Conservation (phyloP, 2,113 vertebrate genomes). For the Tenrec ecaudatus region DNA sequence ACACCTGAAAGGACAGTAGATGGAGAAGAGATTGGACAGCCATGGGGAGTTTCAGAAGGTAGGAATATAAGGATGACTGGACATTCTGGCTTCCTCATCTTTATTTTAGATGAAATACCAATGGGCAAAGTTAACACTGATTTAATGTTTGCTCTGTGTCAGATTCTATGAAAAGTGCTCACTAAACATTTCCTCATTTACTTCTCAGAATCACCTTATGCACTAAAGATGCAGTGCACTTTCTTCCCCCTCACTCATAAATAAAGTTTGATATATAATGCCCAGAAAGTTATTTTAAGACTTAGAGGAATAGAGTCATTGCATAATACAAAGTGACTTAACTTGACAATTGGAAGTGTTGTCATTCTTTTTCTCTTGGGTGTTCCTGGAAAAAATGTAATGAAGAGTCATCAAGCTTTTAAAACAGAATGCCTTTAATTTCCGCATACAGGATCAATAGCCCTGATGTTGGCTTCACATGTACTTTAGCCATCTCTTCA, state of each 20-base stretch:
- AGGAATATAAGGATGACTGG: no score
- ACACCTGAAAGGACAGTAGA: no score
- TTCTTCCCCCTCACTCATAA: background rate
- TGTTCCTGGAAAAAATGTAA: background rate
- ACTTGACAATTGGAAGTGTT: background rate
- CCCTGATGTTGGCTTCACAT: no score
- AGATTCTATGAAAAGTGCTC: background rate
- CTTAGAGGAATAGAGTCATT: background rate
- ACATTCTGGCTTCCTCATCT: no score
- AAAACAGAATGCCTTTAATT: background rate
- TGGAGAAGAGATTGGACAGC: no score
- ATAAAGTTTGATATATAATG: fast-evolving
- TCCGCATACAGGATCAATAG: background rate
- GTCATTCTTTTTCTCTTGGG: background rate
- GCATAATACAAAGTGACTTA: background rate
- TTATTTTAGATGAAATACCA: no score
- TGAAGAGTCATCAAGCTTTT: background rate
- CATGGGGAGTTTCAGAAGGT: no score
- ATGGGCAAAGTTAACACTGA: background rate
- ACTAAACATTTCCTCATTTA: no score
- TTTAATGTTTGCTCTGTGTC: no score
- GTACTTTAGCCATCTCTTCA: no score
- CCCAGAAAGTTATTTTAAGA: background rate
- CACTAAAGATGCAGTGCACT: background rate
- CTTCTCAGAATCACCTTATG: background rate